Evolutionary conservation across 2,113 vertebrate species (phyloP).

Genomic region (Candoia aspera): DNA sequence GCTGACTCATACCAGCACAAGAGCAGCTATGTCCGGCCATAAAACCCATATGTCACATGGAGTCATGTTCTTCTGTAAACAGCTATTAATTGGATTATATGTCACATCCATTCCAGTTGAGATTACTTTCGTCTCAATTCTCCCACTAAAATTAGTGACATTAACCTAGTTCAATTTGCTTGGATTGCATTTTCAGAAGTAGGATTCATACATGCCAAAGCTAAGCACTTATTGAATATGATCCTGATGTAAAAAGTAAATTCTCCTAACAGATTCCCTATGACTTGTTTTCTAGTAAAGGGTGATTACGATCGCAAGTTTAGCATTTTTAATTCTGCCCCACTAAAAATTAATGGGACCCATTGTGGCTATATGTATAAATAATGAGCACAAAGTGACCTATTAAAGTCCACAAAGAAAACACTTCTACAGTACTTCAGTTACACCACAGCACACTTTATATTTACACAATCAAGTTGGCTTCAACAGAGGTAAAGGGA

Average conservation of each 20-base stretch:
- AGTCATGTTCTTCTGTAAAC: not conserved
- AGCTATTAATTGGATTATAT: no score
- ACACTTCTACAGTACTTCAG: not conserved
- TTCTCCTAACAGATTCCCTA: not conserved
- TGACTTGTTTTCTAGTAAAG: not conserved
- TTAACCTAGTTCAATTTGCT: not conserved
- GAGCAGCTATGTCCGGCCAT: not conserved
- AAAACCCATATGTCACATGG: not conserved
- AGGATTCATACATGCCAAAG: not conserved
- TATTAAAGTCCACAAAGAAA: constrained; percentile 6
- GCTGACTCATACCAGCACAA: not conserved
- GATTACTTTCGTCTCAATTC: not conserved
- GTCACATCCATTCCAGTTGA: not conserved
- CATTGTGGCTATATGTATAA: not conserved
- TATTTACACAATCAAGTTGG: constrained; percentile 7
- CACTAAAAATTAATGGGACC: not conserved
- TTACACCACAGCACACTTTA: not conserved
- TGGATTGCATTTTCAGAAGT: not conserved
- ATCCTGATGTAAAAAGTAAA: not conserved
- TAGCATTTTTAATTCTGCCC: not conserved
- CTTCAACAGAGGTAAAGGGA: not conserved
- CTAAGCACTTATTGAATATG: not conserved
- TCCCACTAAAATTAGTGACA: not conserved
- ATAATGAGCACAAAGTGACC: constrained; percentile 6
- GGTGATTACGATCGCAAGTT: not conserved